A percentile compares a stretch with the other conserved stretches of the same genome.
phyloP scores from a whole-genome alignment of 2,113 vertebrate species.

The Megaceryle maxima region DNA sequence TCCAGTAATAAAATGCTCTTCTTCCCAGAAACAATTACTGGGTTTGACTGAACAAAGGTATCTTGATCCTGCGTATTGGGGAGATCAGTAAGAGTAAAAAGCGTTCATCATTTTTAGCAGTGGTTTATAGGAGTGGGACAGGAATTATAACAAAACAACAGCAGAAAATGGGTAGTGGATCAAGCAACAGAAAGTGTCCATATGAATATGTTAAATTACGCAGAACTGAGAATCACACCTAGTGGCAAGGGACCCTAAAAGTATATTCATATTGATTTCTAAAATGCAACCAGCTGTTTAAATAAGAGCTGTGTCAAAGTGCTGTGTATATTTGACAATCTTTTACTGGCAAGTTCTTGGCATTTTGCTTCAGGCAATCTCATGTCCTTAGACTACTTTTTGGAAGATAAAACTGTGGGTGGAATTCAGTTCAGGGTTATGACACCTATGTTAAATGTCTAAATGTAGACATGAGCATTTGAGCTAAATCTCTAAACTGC shows the following conservation, averaged over 20 bases:
- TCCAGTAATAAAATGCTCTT: not conserved
- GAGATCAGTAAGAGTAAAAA: not conserved
- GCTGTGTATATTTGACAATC: not conserved
- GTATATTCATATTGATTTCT: not conserved
- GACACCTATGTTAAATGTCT: conserved; percentile 25
- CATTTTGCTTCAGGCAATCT: conserved; percentile 31
- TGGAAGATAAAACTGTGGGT: not conserved
- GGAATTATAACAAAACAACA: not conserved
- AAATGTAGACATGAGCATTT: conserved; percentile 21
- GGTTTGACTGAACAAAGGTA: not conserved
- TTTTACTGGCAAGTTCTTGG: conserved; percentile 26
- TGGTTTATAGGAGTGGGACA: not conserved
- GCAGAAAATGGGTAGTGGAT: not conserved
- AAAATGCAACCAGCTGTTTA: conserved; percentile 16
- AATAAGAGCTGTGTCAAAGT: conserved; percentile 34
- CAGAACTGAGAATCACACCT: not conserved
- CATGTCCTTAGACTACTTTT: conserved; percentile 22
- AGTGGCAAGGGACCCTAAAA: not conserved
- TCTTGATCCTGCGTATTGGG: not conserved
- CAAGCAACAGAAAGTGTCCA: not conserved
- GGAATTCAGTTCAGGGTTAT: conserved; percentile 30
- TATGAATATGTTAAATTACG: not conserved
- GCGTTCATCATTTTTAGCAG: not conserved
- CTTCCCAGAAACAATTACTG: not conserved
- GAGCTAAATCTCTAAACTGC: not conserved